Percentiles rank a stretch among this genome's conserved stretches.
phyloP scores from a whole-genome alignment of 2,888 invertebrate genomes.

The Agrochola macilenta region DNA sequence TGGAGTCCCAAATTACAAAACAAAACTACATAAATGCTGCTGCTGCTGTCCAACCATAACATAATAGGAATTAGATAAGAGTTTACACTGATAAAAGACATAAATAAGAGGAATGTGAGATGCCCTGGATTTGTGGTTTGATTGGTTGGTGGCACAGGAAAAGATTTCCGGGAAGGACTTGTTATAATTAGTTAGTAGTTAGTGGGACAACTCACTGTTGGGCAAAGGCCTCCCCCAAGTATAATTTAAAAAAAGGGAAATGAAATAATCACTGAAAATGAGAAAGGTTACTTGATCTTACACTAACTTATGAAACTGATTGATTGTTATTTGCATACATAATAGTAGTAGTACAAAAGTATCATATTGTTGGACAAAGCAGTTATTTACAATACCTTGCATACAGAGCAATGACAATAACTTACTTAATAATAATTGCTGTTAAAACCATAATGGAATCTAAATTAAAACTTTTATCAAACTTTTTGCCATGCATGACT shows the following conservation, averaged over 20 bases:
- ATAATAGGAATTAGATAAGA: not conserved
- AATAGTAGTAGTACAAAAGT: not conserved
- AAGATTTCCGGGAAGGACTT: too few relatives aligned
- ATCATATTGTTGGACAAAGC: not conserved
- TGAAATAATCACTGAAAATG: not conserved
- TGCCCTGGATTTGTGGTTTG: too few relatives aligned
- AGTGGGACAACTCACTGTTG: too few relatives aligned
- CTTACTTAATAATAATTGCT: not conserved
- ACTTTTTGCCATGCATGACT: conserved; percentile 1
- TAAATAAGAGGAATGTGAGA: not conserved
- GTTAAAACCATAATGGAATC: not conserved
- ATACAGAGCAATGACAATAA: not conserved
- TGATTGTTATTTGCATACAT: not conserved
- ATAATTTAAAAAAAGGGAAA: too few relatives aligned
- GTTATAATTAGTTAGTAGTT: too few relatives aligned
- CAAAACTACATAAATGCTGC: not conserved
- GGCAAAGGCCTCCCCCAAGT: too few relatives aligned
- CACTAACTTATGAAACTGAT: not conserved
- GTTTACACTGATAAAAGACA: not conserved
- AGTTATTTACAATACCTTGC: not conserved
- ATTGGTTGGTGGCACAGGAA: too few relatives aligned
- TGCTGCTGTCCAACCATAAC: not conserved
- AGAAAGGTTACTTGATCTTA: not conserved
- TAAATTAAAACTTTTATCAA: not conserved
- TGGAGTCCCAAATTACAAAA: not conserved